phyloP scores from a whole-genome alignment of 2,888 invertebrate genomes.

The Dichetophora obliterata region DNA sequence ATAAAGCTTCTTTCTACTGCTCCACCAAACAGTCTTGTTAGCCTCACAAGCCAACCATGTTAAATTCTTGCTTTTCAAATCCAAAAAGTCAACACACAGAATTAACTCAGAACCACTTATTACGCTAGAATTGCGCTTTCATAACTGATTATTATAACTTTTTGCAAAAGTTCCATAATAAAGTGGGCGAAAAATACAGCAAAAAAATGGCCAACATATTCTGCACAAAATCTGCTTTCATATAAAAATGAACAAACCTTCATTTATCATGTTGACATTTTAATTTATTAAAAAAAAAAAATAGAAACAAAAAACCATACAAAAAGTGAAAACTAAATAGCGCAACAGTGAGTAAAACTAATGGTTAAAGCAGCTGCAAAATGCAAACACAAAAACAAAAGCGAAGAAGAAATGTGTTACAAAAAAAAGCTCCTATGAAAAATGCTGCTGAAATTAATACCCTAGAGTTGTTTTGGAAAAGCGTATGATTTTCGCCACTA shows the following conservation, averaged over 20 bases:
- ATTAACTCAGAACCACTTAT: slow-evolving; percentile 26
- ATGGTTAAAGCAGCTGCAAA: background rate
- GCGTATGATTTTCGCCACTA: background rate
- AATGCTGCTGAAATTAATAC: slow-evolving; percentile 31
- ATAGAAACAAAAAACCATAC: background rate
- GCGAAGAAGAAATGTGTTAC: background rate
- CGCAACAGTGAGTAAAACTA: background rate
- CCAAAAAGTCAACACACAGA: background rate
- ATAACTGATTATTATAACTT: slow-evolving; percentile 27
- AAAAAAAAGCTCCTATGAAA: slow-evolving; percentile 21
- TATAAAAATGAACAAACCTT: slow-evolving; percentile 57
- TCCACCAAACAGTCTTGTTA: too few species aligned
- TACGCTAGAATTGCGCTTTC: slow-evolving; percentile 22
- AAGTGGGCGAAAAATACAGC: background rate
- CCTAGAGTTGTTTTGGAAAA: slow-evolving; percentile 16
- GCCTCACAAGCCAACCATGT: too few species aligned
- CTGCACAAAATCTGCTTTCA: slow-evolving; percentile 19
- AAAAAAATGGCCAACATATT: slow-evolving; percentile 9
- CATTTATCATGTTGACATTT: slow-evolving; percentile 69
- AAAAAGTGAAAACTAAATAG: slow-evolving; percentile 10
- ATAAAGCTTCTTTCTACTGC: too few species aligned
- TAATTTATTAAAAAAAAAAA: slow-evolving; percentile 65
- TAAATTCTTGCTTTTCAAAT: background rate
- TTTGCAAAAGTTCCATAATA: background rate
- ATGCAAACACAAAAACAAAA: background rate